Evolutionary conservation across 2,113 vertebrate species (phyloP).

Genomic region (Pomatorhinus ruficollis): DNA sequence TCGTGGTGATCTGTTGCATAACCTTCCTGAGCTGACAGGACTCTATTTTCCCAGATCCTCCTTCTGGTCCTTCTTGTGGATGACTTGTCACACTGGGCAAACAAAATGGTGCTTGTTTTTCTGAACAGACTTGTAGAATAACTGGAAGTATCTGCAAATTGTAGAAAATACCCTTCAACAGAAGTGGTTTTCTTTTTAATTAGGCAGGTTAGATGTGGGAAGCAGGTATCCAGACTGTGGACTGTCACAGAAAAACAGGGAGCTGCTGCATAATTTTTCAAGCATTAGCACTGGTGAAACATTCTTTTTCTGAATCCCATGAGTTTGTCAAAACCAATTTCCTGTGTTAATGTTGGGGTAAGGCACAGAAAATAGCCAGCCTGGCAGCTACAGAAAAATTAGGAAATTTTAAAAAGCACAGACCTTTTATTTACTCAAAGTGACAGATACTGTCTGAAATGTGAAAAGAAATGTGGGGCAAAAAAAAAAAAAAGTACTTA

Average conservation of each 20-base stretch:
- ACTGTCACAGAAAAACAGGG: not conserved
- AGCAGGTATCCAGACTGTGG: not conserved
- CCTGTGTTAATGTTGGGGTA: not conserved
- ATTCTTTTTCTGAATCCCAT: not conserved
- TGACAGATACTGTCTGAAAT: not conserved
- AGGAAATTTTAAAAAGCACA: not conserved
- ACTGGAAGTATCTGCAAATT: not conserved
- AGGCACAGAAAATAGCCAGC: not conserved
- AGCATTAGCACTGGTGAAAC: not conserved
- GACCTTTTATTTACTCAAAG: not conserved
- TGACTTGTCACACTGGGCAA: not conserved
- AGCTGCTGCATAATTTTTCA: conserved; percentile 26
- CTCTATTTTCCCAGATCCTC: not conserved
- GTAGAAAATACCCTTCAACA: not conserved
- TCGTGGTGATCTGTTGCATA: not conserved
- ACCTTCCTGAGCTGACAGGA: not conserved
- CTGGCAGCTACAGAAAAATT: not conserved
- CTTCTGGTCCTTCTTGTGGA: not conserved
- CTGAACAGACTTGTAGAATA: not conserved
- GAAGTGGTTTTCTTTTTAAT: not conserved
- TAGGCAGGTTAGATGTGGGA: not conserved
- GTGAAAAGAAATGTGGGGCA: not conserved
- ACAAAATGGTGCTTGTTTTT: not conserved
- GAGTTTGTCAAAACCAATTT: conserved; percentile 12
- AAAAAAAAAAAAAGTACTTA: not conserved